Evolutionary conservation across 2,797 vertebrate species (phyloP), one percentile per base, ranked within the genome.

Genomic region (Sternarchorhynchus goeldii): DNA sequence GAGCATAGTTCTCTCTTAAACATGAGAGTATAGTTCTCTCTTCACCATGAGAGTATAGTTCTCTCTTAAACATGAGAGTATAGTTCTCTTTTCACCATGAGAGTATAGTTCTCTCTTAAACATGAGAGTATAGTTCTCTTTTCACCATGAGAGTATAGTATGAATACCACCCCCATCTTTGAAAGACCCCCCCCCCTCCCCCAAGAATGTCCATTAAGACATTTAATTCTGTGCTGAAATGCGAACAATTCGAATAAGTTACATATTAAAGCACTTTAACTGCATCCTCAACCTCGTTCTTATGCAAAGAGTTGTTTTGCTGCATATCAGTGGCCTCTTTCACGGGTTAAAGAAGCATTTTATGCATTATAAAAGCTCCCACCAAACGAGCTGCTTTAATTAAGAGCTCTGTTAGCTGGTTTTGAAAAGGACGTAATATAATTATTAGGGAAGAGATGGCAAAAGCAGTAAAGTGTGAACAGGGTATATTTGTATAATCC

Each of bases 231-330:
- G 31, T 59, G 63, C 71, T 57, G 41, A 81, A 83, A 75, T 16
- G 63, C 77, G 75, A 80, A 76, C 53, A 36, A 71, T 78, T 77
- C 56, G 70, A 83, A 80, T 83, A 83, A 83, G 82, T 83, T 73
- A 80, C 78, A 75, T 83, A 83, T 83, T 77, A 77, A 53, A 75
- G 69, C 82, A 83, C 82, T 80, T 83, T 80, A 77, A 57, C 81
- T 50, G 78, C 59, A 34, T 62, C 55, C 39, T 76, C 76, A 82
- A 76, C 69, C 73, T 62, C 36, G 75, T 69, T 80, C 67, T 70
- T 75, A 80, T 80, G 82, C 75, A 75, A 62, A 80, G 70, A 73
- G 75, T 25, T 72, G 71, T 71, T 77, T 74, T 50, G 32, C 3
- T 21, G 50, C 66, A 25, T 66, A 75, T 41, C 71, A 59, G 45